These are phyloP conservation scores for Labeo calbasu DNA, from an alignment of 2,797 vertebrate species.

Conservation along the genomic window DNA sequence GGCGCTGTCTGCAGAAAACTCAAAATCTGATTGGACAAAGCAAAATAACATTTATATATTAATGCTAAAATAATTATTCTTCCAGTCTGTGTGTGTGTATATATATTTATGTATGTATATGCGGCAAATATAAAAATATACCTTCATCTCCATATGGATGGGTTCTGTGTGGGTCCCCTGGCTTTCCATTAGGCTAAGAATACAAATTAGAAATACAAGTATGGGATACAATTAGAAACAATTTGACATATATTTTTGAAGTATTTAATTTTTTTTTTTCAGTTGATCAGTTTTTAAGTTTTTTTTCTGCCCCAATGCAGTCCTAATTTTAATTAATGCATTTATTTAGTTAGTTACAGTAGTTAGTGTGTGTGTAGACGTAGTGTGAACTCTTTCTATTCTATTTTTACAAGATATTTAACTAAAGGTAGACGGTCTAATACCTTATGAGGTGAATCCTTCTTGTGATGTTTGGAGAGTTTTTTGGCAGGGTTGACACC, in stretches of 20 bases:
- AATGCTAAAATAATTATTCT: background rate
- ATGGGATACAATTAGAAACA: background rate
- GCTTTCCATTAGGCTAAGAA: slow-evolving; percentile 71
- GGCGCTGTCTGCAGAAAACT: slow-evolving; percentile 83
- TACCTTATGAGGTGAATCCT: slow-evolving; percentile 84
- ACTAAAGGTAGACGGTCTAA: slow-evolving; percentile 43
- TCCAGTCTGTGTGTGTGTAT: too few relatives aligned
- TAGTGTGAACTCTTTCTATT: background rate
- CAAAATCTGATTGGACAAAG: slow-evolving; percentile 66
- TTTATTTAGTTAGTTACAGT: too few relatives aligned
- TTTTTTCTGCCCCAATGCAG: too few relatives aligned
- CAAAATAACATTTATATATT: background rate
- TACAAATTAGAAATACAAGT: background rate
- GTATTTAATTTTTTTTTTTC: background rate
- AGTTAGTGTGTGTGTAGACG: background rate
- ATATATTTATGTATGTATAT: too few relatives aligned
- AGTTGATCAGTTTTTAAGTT: background rate
- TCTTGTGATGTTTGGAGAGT: slow-evolving; percentile 84
- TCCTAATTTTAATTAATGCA: background rate
- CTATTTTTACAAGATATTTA: background rate
- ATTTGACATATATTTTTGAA: background rate
- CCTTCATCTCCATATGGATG: slow-evolving; percentile 74
- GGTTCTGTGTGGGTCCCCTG: slow-evolving; percentile 56
- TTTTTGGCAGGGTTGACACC: slow-evolving; percentile 85
- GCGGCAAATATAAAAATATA: slow-evolving; percentile 49